Percentiles rank a stretch among this genome's conserved stretches.
Conservation (phyloP, 92 coral and sea anemone species). For the Zoanthus sansibaricus region DNA sequence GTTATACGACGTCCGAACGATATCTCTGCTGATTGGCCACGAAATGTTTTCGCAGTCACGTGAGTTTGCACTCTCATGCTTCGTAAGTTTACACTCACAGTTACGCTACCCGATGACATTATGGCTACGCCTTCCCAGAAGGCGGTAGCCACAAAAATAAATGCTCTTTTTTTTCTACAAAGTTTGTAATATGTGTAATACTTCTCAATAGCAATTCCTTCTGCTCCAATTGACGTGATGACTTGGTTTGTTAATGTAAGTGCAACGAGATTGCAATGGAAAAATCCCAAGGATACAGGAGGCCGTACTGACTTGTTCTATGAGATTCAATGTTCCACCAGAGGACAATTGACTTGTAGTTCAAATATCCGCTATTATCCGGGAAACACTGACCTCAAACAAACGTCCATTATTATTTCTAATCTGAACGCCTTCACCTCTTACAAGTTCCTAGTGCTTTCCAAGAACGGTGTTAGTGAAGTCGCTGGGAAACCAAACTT, state of each 20-base stretch:
- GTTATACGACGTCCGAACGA: too few species aligned
- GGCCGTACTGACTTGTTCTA: slow-evolving; percentile 30
- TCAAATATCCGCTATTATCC: slow-evolving; percentile 12
- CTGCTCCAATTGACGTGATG: background rate
- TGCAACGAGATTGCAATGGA: slow-evolving; percentile 7
- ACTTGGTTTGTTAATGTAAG: background rate
- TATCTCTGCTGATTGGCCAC: too few species aligned
- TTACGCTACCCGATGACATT: too few species aligned
- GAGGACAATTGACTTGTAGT: background rate
- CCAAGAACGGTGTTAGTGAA: slow-evolving; percentile 29
- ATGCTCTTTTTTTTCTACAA: background rate
- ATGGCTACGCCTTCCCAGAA: too few species aligned
- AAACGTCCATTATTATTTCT: background rate
- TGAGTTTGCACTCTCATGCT: too few species aligned
- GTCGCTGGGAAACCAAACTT: background rate
- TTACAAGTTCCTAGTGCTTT: slow-evolving; percentile 1
- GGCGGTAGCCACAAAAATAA: too few species aligned
- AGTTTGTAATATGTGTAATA: background rate
- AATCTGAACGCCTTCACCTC: background rate
- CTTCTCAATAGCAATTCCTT: slow-evolving; percentile 27
- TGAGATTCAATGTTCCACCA: background rate
- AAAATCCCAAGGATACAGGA: background rate
- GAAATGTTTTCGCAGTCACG: too few species aligned
- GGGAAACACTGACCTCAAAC: background rate
- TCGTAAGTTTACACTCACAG: too few species aligned